phyloP scores from a whole-genome alignment of 2,888 invertebrate genomes.

The Sphinx pinastri region DNA sequence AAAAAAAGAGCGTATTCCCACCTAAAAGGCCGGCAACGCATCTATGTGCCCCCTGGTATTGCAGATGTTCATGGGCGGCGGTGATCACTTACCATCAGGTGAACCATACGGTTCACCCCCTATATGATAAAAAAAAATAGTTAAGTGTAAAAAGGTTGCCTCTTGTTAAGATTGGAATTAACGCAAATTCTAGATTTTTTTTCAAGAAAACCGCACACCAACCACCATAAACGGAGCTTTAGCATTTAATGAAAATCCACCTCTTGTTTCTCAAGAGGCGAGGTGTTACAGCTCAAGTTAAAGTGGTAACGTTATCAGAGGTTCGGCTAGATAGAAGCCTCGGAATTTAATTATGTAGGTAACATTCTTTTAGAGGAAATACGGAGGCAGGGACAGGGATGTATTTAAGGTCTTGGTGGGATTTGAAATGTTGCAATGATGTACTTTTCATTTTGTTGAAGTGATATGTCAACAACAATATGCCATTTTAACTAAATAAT shows the following conservation, averaged over 20 bases:
- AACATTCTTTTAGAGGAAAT: constrained; percentile 59
- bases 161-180: constrained; percentile 52
- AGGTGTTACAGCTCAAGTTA: constrained; percentile 48
- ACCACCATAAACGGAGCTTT: constrained; percentile 44
- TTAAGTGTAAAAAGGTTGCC: constrained; percentile 49
- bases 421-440: neutral
- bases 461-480: too few relatives aligned
- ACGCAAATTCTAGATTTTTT: constrained; percentile 63
- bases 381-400: constrained; percentile 31
- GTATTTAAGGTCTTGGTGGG: neutral
- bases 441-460: neutral
- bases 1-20: too few relatives aligned
- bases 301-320: constrained; percentile 48
- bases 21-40: too few relatives aligned
- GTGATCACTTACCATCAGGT: too few relatives aligned
- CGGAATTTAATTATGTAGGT: constrained; percentile 67
- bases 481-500: too few relatives aligned
- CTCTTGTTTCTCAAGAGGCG: constrained; percentile 28
- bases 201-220: constrained; percentile 47
- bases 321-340: constrained; percentile 51
- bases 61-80: too few relatives aligned
- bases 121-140: too few relatives aligned
- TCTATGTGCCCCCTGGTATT: too few relatives aligned
- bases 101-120: too few relatives aligned
- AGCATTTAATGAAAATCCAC: constrained; percentile 44